Conservation (phyloP, 2,113 vertebrate genomes). For the Leucosticte australis region DNA sequence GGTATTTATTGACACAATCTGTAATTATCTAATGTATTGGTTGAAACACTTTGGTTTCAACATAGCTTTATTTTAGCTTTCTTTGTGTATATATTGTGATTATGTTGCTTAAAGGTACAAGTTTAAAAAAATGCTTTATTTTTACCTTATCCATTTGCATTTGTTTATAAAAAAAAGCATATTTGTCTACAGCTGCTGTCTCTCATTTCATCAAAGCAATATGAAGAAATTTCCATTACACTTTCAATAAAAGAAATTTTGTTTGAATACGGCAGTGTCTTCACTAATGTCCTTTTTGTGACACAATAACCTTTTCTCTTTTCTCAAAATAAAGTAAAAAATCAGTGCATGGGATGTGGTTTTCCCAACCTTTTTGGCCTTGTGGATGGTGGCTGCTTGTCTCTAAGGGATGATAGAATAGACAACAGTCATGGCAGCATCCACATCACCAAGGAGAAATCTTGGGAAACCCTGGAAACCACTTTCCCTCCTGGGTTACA, state of each 20-base stretch:
- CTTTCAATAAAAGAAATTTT: slow-evolving; percentile 83
- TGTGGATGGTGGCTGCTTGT: neutral
- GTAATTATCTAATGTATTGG: slow-evolving; percentile 83
- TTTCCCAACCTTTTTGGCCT: neutral
- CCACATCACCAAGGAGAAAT: neutral
- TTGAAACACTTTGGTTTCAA: slow-evolving; percentile 76
- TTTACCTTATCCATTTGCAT: slow-evolving; percentile 76
- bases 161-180: slow-evolving; percentile 73
- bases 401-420: neutral
- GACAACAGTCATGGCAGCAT: neutral
- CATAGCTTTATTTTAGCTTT: slow-evolving; percentile 84
- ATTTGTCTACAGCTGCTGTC: slow-evolving; percentile 81
- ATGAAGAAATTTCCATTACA: slow-evolving; percentile 88
- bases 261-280: neutral
- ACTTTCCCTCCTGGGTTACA: neutral
- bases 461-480: neutral
- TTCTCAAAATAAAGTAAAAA: neutral
- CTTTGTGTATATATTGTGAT: slow-evolving; percentile 85
- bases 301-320: neutral
- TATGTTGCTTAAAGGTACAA: slow-evolving; percentile 84
- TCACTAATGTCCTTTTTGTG: neutral
- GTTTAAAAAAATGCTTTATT: slow-evolving; percentile 78
- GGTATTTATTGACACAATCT: slow-evolving; percentile 88
- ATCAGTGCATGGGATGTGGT: neutral
- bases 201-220: slow-evolving; percentile 89